A percentile compares a stretch with the other conserved stretches of the same genome.
These are phyloP conservation scores for Anabacerthia variegaticeps DNA, from an alignment of 2,797 vertebrate genomes.

Conservation along the genomic window DNA sequence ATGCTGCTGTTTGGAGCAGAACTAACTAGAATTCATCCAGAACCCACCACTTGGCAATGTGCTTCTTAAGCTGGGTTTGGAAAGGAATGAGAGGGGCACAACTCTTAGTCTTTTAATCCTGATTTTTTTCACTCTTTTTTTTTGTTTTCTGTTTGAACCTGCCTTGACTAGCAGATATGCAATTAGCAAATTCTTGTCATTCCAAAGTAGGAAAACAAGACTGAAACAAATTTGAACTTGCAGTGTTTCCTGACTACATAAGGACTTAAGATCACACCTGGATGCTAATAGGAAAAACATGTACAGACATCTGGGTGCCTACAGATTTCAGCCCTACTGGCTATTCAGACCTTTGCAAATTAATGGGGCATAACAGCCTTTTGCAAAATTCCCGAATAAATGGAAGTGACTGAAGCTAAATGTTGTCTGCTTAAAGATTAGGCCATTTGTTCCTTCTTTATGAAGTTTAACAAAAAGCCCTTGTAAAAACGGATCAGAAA, in stretches of 20 bases:
- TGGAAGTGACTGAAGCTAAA: neutral
- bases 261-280: conserved; percentile 51
- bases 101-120: neutral
- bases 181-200: conserved; percentile 60
- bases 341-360: neutral
- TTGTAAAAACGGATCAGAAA: neutral
- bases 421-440: neutral
- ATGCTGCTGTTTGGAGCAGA: neutral
- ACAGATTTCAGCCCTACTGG: neutral
- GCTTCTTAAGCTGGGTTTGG: neutral
- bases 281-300: conserved; percentile 46
- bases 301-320: conserved; percentile 32
- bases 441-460: neutral
- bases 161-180: conserved; percentile 54
- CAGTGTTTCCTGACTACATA: conserved; percentile 25
- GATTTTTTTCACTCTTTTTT: neutral
- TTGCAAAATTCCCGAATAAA: neutral
- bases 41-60: neutral
- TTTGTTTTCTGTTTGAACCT: conserved; percentile 14
- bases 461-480: neutral
- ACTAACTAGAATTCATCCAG: neutral
- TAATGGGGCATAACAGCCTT: neutral
- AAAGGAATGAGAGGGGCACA: neutral
- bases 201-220: conserved; percentile 49
- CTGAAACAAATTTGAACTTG: conserved; percentile 62